Conservation (phyloP, 2,797 vertebrate species). For the Gymnocypris eckloni region DNA sequence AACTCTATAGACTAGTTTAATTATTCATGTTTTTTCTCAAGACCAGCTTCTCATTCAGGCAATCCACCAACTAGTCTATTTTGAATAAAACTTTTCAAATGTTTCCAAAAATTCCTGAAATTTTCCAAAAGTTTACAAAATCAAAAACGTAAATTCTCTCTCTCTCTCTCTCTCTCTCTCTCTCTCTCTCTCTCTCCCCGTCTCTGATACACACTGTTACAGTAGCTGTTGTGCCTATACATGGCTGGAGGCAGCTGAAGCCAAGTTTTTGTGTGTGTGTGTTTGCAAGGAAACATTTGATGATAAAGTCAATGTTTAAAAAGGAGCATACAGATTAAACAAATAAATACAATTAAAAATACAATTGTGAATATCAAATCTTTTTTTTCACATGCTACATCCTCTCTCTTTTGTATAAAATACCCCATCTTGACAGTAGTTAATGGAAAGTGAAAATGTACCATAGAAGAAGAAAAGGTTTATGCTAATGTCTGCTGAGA, state of each 20-base stretch:
- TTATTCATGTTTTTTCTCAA: not conserved
- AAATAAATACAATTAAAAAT: not conserved
- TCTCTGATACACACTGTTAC: not conserved
- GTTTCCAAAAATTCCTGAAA: not conserved
- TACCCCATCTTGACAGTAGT: not conserved
- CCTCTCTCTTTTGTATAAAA: not conserved
- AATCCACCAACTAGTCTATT: not conserved
- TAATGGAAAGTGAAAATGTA: not conserved
- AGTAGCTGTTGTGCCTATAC: slow-evolving; percentile 34
- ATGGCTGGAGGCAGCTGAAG: slow-evolving; percentile 11
- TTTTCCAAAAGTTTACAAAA: not conserved
- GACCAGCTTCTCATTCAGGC: not conserved
- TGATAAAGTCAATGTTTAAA: not conserved
- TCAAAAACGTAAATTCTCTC: too few relatives aligned
- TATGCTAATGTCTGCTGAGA: not conserved
- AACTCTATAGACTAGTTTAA: not conserved
- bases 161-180: not conserved
- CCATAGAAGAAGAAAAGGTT: not conserved
- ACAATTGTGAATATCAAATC: not conserved
- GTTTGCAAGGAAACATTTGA: not conserved
- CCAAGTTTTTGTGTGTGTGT: not conserved
- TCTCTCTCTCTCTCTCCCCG: not conserved
- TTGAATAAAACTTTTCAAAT: not conserved
- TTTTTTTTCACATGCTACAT: not conserved
- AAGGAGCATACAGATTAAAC: not conserved